Evolutionary conservation across 2,113 vertebrate species (phyloP).

Genomic region (Chamaetylas fuelleborni): DNA sequence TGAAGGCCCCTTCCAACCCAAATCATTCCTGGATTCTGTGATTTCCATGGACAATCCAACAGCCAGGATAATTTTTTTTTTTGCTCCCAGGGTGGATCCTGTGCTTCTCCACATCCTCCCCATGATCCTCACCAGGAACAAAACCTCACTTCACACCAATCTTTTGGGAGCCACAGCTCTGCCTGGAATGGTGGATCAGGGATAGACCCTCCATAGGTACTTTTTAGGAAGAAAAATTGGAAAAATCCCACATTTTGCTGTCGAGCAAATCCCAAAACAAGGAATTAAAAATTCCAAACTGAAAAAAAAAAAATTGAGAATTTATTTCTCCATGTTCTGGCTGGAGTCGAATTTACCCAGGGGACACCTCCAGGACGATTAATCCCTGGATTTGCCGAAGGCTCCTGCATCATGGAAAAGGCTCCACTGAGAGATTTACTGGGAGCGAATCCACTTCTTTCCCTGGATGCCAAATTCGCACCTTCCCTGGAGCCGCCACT

Average conservation of each 20-base stretch:
- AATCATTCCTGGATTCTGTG: neutral
- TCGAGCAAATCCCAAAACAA: neutral
- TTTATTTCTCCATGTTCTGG: neutral
- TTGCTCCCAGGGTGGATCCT: neutral
- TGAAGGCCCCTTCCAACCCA: accelerated
- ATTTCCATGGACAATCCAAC: neutral
- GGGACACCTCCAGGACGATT: neutral
- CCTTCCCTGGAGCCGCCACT: neutral
- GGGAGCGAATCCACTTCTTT: neutral
- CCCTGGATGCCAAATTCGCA: neutral
- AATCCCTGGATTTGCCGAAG: neutral
- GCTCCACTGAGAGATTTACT: neutral
- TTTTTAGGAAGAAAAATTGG: neutral
- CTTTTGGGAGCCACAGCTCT: neutral
- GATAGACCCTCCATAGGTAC: neutral
- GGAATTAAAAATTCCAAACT: neutral
- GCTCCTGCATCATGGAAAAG: neutral
- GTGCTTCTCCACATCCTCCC: neutral
- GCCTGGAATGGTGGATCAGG: neutral
- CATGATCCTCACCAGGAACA: neutral
- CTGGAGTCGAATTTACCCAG: neutral
- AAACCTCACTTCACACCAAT: accelerated
- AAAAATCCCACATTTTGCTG: neutral
- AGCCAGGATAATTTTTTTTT: neutral
- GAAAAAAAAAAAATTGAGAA: neutral